Evolutionary conservation across 2,113 vertebrate species (phyloP).

Genomic region (Rhizomys pruinosus): DNA sequence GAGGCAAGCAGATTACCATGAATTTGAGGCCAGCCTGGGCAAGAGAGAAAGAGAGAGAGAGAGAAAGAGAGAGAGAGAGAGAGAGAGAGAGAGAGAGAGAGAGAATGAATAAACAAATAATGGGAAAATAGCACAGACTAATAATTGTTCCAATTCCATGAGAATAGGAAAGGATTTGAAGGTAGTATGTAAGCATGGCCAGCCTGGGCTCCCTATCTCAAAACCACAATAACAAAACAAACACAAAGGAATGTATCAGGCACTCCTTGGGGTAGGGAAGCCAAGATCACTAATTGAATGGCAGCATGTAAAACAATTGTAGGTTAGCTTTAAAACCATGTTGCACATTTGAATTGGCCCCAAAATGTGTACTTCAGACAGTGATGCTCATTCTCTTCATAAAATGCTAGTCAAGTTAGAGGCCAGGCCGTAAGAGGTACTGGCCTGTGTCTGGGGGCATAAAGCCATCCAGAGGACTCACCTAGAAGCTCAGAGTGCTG

Average conservation of each 20-base stretch:
- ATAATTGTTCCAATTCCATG: neutral
- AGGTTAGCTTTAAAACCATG: neutral
- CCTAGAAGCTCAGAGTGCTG: neutral
- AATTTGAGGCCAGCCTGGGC: no score
- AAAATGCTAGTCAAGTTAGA: neutral
- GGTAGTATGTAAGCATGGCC: neutral
- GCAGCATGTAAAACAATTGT: neutral
- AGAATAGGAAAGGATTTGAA: neutral
- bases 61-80: neutral
- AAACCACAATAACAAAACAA: neutral
- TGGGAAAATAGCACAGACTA: neutral
- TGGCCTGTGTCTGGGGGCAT: neutral
- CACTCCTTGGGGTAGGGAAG: neutral
- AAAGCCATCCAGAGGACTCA: neutral
- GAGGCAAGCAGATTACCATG: neutral
- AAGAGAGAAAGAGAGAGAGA: neutral
- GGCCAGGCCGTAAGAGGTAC: no score
- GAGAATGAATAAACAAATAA: neutral
- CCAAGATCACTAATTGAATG: neutral
- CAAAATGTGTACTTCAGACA: no score
- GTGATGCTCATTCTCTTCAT: neutral
- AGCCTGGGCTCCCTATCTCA: neutral
- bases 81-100: fast-evolving
- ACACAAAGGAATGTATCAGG: neutral
- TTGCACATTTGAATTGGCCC: neutral